Evolutionary conservation across 2,113 vertebrate genomes (phyloP).

Genomic region (Vicugna pacos): DNA sequence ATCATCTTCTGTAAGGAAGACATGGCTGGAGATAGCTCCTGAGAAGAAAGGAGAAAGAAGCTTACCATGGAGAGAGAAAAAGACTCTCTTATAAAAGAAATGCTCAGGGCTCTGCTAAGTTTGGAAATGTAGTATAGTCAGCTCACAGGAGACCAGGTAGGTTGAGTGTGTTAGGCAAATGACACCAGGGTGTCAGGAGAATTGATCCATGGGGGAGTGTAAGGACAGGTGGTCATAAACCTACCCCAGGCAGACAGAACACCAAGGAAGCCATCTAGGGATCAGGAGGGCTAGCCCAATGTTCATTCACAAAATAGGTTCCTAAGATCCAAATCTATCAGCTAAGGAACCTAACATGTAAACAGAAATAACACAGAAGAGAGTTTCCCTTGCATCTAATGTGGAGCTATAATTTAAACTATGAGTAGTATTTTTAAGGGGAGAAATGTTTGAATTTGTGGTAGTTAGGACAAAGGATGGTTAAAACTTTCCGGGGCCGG

Average conservation of each 20-base stretch:
- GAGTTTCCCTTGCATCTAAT: background rate
- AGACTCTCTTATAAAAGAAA: conserved; percentile 37
- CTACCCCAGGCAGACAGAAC: background rate
- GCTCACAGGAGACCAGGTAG: background rate
- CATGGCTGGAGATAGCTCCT: background rate
- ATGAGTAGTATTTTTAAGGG: background rate
- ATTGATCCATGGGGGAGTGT: background rate
- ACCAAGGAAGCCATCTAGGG: background rate
- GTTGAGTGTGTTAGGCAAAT: conserved; percentile 18
- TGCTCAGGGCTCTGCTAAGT: background rate
- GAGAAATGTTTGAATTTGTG: background rate
- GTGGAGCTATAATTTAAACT: background rate
- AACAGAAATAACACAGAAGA: background rate
- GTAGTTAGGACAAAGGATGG: background rate
- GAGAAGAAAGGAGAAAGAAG: background rate
- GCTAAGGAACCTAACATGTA: background rate
- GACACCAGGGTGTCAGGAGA: background rate
- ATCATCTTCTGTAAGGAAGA: background rate
- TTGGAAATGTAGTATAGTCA: background rate
- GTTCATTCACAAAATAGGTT: background rate
- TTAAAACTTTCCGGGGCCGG: background rate
- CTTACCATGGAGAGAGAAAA: background rate
- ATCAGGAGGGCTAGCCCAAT: background rate
- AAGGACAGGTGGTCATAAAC: conserved; percentile 7
- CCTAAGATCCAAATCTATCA: background rate